These are phyloP conservation scores for Gavialis gangeticus DNA, from an alignment of 2,113 vertebrate genomes.

Conservation along the genomic window DNA sequence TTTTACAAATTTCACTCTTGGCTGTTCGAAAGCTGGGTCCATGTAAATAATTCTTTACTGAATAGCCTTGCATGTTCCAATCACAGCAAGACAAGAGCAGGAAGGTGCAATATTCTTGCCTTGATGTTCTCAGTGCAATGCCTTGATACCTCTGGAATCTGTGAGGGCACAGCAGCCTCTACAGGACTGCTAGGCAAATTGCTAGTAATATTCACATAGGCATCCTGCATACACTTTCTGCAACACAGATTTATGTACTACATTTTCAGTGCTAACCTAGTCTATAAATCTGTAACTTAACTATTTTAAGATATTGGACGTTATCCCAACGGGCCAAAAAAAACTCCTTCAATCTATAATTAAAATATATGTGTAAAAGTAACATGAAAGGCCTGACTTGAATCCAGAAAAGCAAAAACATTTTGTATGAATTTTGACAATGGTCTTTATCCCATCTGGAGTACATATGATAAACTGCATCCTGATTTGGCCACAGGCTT, in stretches of 20 bases:
- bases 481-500: neutral
- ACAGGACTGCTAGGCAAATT: neutral
- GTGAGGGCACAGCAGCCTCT: slow-evolving; percentile 56
- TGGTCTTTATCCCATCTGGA: neutral
- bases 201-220: neutral
- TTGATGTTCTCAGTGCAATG: neutral
- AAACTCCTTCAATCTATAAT: neutral
- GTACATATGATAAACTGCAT: neutral
- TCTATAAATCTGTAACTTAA: neutral
- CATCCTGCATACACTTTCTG: neutral
- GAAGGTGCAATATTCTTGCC: neutral
- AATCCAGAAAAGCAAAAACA: neutral
- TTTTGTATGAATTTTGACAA: neutral
- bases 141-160: neutral
- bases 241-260: neutral
- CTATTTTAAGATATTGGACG: neutral
- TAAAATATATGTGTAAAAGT: neutral
- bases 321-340: neutral
- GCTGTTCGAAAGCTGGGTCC: neutral
- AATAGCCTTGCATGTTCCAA: neutral
- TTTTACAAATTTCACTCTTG: neutral
- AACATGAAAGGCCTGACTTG: neutral
- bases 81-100: neutral
- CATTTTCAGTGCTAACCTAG: neutral
- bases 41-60: fast-evolving